Evolutionary conservation across 1,140 invertebrate genomes (phyloP), one percentile per base, ranked within the genome.

Genomic region (Nylanderia fulva): DNA sequence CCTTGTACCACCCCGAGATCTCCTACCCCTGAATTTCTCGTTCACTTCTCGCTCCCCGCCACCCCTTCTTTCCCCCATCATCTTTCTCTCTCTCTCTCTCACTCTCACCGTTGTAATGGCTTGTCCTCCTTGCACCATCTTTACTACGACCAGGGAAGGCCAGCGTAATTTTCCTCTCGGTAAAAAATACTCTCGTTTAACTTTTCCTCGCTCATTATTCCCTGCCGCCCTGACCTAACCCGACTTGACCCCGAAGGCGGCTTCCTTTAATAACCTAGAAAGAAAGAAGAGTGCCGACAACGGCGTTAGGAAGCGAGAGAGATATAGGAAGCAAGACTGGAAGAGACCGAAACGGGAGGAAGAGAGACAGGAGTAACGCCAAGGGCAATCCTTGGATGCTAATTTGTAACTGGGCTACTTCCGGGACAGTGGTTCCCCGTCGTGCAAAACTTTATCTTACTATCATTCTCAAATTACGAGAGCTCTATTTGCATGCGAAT

Each of bases 401-500:
- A 93, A 94, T 94, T 94, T 94, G 93, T 93, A 93, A 93, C 93
- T 94, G 93, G 93, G 88, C 93, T 94, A 93, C 93, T 94, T 93
- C 91, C 91, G 90, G 87, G 79, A 89, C 93, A 94, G 93, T 91
- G 93, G 92, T 93, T 93, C 93, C 93, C 92, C 84, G 54, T 85
- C 76, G 54, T 60, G 77, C 48, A 58, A 58, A 91, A 92, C 88
- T 92, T 92, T 91, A 88, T 88, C 64, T 36, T 33, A 79, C 29
- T 45, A 56, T 82, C 48, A 60, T 54, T 63, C 33, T 42, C 48
- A 69, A 91, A 91, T 88, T 91, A 85, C 68, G 52, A 8, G 24
- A 71, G 45, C 18, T 58, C 54, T 11, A 39, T 52, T 42, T 42
- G 45, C 21, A 27, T 15, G 7, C 58, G 69, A 66, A 69, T 45